These are phyloP conservation scores for Junonia oenone DNA, from an alignment of 2,888 invertebrate genomes.

Conservation along the genomic window DNA sequence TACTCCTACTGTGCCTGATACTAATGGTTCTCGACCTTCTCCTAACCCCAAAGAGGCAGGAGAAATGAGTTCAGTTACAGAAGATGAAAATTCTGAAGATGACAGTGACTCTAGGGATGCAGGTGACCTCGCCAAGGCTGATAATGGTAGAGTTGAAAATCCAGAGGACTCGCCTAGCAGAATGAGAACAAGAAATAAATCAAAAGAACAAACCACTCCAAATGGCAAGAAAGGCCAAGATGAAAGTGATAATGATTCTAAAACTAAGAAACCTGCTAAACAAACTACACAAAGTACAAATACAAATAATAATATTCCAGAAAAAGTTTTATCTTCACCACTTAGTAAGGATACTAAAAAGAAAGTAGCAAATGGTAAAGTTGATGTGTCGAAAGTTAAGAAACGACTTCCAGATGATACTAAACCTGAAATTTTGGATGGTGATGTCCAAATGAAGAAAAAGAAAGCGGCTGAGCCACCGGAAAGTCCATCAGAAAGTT, in stretches of 20 bases:
- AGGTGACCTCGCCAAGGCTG: slow-evolving; percentile 88
- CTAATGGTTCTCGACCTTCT: slow-evolving; percentile 80
- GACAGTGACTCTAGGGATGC: slow-evolving; percentile 96
- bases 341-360: slow-evolving; percentile 65
- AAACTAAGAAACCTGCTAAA: slow-evolving; percentile 52
- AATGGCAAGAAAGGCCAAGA: slow-evolving; percentile 69
- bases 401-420: slow-evolving; percentile 78
- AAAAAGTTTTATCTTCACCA: slow-evolving; percentile 63
- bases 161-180: slow-evolving; percentile 92
- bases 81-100: slow-evolving; percentile 96
- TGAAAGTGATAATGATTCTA: slow-evolving; percentile 71
- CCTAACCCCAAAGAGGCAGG: slow-evolving; percentile 84
- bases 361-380: slow-evolving; percentile 69
- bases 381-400: slow-evolving; percentile 78
- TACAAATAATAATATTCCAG: slow-evolving; percentile 64
- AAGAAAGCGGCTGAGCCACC: slow-evolving; percentile 75
- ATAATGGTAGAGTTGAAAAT: slow-evolving; percentile 85
- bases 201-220: slow-evolving; percentile 85
- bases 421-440: slow-evolving; percentile 79
- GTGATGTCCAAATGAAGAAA: slow-evolving; percentile 81
- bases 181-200: slow-evolving; percentile 92
- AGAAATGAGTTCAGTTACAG: slow-evolving; percentile 89
- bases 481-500: slow-evolving; percentile 90
- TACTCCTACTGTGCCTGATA: slow-evolving; percentile 70
- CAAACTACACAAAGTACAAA: slow-evolving; percentile 60